A percentile compares a stretch with the other conserved stretches of the same genome.
These are phyloP conservation scores for Aphodius sticticus DNA, from an alignment of 2,888 invertebrate species.

Conservation along the genomic window DNA sequence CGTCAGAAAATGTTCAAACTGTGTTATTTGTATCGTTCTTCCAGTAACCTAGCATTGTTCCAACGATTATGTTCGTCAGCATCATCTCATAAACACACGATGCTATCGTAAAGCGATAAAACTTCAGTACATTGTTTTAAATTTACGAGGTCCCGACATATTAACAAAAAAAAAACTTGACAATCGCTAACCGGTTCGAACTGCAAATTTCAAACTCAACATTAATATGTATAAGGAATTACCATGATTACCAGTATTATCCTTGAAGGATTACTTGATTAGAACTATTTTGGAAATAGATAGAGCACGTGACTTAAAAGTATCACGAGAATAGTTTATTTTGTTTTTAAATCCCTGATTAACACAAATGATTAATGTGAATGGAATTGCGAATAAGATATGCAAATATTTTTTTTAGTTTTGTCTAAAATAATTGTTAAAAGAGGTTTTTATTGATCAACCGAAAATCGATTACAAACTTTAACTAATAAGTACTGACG, in stretches of 20 bases:
- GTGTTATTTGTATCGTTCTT: not conserved
- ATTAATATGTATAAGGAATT: not conserved
- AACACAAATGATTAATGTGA: too few species aligned
- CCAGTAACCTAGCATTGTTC: not conserved
- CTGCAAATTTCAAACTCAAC: not conserved
- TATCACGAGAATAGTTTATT: not conserved
- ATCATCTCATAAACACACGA: not conserved
- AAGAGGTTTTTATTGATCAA: too few species aligned
- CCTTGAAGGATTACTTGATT: not conserved
- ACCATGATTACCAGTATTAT: not conserved
- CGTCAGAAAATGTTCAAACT: not conserved
- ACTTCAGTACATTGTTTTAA: not conserved
- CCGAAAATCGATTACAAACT: too few species aligned
- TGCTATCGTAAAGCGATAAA: conserved; percentile 4
- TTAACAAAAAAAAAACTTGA: not conserved
- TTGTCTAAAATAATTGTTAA: too few species aligned
- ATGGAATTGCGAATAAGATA: too few species aligned
- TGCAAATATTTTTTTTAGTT: too few species aligned
- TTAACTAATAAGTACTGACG: too few species aligned
- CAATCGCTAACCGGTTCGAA: not conserved
- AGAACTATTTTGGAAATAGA: not conserved
- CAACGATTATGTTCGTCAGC: not conserved
- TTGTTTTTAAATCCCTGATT: not conserved
- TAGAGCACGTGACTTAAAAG: not conserved
- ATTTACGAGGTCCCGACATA: not conserved